Evolutionary conservation across 2,113 vertebrate species (phyloP).

Genomic region (Corydoras sp.): DNA sequence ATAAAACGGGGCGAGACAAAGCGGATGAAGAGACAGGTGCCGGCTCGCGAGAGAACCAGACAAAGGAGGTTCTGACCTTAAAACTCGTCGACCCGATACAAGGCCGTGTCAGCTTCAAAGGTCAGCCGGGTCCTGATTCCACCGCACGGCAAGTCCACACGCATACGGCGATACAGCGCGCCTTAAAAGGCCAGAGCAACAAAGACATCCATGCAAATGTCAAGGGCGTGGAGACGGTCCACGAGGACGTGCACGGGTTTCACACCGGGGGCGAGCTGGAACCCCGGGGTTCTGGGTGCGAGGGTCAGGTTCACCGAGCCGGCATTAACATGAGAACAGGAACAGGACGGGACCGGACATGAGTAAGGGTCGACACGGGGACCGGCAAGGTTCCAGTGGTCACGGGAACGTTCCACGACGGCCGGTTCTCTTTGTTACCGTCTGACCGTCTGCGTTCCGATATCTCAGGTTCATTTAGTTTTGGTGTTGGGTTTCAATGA

Average conservation of each 20-base stretch:
- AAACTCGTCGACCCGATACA: constrained; percentile 22
- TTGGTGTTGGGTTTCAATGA: no score
- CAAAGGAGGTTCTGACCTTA: constrained; percentile 26
- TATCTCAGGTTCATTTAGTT: no score
- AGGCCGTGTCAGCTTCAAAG: constrained; percentile 4
- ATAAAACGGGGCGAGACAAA: constrained; percentile 18
- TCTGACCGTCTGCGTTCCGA: no score
- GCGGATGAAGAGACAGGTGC: constrained; percentile 6
- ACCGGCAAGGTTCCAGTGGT: no score
- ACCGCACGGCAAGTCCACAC: constrained; percentile 3
- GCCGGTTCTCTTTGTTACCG: no score
- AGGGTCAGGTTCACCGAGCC: no score
- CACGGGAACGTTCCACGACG: no score
- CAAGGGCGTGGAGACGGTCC: not conserved
- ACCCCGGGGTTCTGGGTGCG: no score
- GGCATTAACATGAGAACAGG: no score
- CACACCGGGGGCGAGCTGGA: no score
- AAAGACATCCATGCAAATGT: constrained; percentile 11
- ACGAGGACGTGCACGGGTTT: constrained; percentile 4
- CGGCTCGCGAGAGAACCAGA: constrained; percentile 2
- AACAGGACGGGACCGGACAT: no score
- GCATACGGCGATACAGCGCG: constrained; percentile 1
- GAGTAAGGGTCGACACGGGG: no score
- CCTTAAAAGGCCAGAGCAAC: constrained; percentile 5
- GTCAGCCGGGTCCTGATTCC: constrained; percentile 5